phyloP scores from a whole-genome alignment of 1,140 invertebrate species.

The Camponotus vicinus region DNA sequence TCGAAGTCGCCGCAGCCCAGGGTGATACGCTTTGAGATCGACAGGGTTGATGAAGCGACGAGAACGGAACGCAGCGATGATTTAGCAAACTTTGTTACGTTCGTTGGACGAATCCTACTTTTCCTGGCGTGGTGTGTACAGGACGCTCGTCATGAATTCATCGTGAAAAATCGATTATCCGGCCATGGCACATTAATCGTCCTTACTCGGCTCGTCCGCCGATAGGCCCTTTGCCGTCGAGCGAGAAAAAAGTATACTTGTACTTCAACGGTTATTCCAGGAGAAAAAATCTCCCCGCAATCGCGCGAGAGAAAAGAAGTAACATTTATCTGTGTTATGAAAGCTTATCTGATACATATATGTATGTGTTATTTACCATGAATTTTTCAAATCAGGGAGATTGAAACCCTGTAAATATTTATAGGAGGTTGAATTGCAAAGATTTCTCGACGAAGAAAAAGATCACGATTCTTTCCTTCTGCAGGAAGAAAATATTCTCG shows the following conservation, averaged over 20 bases:
- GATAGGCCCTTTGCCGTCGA: conserved; percentile 13
- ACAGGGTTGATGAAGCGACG: not conserved
- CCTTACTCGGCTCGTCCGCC: conserved; percentile 32
- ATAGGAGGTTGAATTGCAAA: not conserved
- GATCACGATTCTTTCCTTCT: too few relatives aligned
- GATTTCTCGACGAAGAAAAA: not conserved
- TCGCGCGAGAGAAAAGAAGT: not conserved
- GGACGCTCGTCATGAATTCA: conserved; percentile 37
- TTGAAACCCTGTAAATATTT: not conserved
- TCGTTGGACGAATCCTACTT: conserved; percentile 35
- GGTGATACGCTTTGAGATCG: not conserved
- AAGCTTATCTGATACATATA: conserved; percentile 8
- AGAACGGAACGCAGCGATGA: conserved; percentile 19
- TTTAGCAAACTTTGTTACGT: conserved; percentile 69
- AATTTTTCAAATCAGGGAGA: not conserved
- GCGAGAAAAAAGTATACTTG: conserved; percentile 24
- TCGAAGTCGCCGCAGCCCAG: conserved; percentile 47
- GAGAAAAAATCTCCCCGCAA: conserved; percentile 8
- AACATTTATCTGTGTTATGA: not conserved
- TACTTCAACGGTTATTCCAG: not conserved
- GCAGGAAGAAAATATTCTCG: too few relatives aligned
- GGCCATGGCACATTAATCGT: conserved; percentile 31
- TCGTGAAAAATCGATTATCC: conserved; percentile 59
- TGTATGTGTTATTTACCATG: not conserved
- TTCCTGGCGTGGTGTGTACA: conserved; percentile 48